These are phyloP conservation scores for Taurulus bubalis DNA, from an alignment of 2,113 vertebrate species.

Conservation along the genomic window DNA sequence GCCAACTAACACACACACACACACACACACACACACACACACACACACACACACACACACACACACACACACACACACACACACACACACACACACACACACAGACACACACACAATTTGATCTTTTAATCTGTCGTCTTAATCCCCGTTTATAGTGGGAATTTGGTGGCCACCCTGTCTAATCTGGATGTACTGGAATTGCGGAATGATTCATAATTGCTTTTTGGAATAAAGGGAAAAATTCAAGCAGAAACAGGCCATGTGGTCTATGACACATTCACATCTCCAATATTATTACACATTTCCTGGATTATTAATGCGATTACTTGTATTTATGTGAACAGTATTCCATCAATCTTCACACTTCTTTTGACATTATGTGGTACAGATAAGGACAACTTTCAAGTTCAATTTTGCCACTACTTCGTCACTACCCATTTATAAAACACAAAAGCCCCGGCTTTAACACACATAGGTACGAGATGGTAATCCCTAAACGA, in stretches of 20 bases:
- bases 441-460: background rate
- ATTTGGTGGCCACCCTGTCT: background rate
- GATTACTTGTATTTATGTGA: conserved; percentile 13
- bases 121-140: conserved; percentile 14
- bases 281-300: background rate
- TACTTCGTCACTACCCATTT: background rate
- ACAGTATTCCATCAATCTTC: conserved; percentile 2
- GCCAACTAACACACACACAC: no score
- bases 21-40: no score
- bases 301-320: conserved; percentile 14
- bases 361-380: background rate
- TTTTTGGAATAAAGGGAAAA: background rate
- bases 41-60: conserved; percentile 8
- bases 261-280: background rate
- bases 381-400: background rate
- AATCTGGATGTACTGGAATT: background rate
- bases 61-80: conserved; percentile 13
- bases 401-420: background rate
- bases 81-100: conserved; percentile 19
- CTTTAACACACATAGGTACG: background rate
- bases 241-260: background rate
- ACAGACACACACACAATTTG: conserved; percentile 21
- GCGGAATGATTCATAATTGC: background rate
- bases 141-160: background rate
- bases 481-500: background rate